These are phyloP conservation scores for Carettochelys insculpta DNA, from an alignment of 2,113 vertebrate species.

Conservation along the genomic window DNA sequence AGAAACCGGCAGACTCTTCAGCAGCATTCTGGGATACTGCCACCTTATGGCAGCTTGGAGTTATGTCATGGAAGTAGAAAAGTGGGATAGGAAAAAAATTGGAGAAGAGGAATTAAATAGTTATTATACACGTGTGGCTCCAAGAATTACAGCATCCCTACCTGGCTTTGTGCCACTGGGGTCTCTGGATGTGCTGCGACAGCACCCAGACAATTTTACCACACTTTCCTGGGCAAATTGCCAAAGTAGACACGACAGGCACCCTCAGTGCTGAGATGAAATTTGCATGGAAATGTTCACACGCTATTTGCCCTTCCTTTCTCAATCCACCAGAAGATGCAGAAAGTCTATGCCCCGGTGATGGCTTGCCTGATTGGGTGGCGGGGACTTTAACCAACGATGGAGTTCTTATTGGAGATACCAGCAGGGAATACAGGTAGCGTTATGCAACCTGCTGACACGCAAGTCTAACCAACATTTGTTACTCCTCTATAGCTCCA, in stretches of 20 bases:
- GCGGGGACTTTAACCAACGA: not conserved
- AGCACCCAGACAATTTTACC: not conserved
- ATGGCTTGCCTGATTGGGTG: not conserved
- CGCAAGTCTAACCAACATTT: not conserved
- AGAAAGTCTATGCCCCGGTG: not conserved
- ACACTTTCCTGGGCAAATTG: not conserved
- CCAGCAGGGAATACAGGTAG: not conserved
- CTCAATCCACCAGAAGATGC: not conserved
- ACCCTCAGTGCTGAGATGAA: not conserved
- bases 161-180: not conserved
- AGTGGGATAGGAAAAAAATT: not conserved
- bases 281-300: not conserved
- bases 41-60: not conserved
- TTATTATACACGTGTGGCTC: not conserved
- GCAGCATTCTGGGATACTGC: not conserved
- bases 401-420: not conserved
- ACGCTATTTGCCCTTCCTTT: not conserved
- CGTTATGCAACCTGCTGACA: not conserved
- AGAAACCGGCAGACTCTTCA: not conserved
- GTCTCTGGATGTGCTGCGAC: not conserved
- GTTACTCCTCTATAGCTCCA: not conserved
- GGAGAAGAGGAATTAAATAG: not conserved
- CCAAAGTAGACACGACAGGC: too few species aligned
- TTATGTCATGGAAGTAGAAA: not conserved
- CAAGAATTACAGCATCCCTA: not conserved